Conservation (phyloP, 2,888 invertebrate genomes). For the Tenthredo mesomela region DNA sequence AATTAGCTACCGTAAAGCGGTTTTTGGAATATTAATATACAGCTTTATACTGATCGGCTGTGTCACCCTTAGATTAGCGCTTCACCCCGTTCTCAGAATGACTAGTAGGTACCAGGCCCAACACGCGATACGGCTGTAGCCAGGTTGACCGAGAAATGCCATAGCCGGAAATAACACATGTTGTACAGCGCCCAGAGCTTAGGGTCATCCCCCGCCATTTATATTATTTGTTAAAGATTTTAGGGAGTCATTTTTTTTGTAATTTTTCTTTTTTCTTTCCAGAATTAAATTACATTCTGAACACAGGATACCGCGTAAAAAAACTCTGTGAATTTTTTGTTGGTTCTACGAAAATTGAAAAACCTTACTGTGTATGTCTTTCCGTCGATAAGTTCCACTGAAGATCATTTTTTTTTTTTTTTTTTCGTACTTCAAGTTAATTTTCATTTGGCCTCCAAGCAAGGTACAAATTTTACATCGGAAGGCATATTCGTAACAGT, state of each 20-base stretch:
- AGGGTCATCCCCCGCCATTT: not conserved
- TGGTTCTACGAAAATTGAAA: not conserved
- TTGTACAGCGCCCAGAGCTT: not conserved
- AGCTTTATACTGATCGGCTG: not conserved
- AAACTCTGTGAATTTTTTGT: not conserved
- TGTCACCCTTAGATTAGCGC: not conserved
- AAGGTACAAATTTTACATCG: not conserved
- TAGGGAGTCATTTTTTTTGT: not conserved
- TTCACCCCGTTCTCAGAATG: not conserved
- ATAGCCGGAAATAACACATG: slow-evolving; percentile 6
- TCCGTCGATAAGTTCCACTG: not conserved
- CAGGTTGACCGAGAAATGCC: not conserved
- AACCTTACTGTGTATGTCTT: not conserved
- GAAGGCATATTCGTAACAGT: not conserved
- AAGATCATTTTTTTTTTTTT: not conserved
- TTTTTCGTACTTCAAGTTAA: not conserved
- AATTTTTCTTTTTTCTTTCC: not conserved
- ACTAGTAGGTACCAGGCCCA: not conserved
- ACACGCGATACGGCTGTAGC: not conserved
- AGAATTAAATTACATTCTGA: not conserved
- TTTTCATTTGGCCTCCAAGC: not conserved
- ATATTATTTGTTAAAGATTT: not conserved
- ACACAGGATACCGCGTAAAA: not conserved
- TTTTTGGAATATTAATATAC: not conserved
- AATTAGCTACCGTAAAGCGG: not conserved